phyloP scores from a whole-genome alignment of 1,140 invertebrate species.

The Pseudomyrmex flavicornis region DNA sequence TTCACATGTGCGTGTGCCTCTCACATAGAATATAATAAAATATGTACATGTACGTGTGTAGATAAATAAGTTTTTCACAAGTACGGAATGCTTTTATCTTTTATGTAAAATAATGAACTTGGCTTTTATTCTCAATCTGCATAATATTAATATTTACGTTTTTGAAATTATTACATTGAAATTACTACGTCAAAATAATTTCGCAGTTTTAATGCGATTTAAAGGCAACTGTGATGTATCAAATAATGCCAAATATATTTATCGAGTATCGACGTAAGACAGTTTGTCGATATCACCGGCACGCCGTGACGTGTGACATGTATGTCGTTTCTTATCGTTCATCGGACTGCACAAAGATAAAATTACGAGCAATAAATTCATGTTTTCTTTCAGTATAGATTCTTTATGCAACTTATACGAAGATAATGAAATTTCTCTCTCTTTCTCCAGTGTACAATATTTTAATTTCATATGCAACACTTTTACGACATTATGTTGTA shows the following conservation, averaged over 20 bases:
- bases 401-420: background rate
- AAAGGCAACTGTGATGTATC: background rate
- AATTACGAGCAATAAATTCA: conserved; percentile 27
- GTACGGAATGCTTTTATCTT: too few relatives aligned
- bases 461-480: too few relatives aligned
- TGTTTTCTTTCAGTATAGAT: background rate
- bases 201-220: background rate
- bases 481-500: too few relatives aligned
- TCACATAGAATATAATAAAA: too few relatives aligned
- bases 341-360: conserved; percentile 39
- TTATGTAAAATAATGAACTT: background rate
- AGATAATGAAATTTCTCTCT: background rate
- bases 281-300: background rate
- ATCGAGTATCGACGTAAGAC: background rate
- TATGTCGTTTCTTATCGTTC: conserved; percentile 43
- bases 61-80: too few relatives aligned
- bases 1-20: too few relatives aligned
- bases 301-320: background rate
- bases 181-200: background rate
- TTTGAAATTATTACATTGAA: background rate
- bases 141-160: background rate
- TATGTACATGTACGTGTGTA: too few relatives aligned
- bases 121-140: background rate
- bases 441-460: too few relatives aligned
- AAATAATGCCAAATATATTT: background rate